Percentiles rank a stretch among this genome's conserved stretches.
These are phyloP conservation scores for Chromoteleia sp. DNA, from an alignment of 2,888 invertebrate species.

Conservation along the genomic window DNA sequence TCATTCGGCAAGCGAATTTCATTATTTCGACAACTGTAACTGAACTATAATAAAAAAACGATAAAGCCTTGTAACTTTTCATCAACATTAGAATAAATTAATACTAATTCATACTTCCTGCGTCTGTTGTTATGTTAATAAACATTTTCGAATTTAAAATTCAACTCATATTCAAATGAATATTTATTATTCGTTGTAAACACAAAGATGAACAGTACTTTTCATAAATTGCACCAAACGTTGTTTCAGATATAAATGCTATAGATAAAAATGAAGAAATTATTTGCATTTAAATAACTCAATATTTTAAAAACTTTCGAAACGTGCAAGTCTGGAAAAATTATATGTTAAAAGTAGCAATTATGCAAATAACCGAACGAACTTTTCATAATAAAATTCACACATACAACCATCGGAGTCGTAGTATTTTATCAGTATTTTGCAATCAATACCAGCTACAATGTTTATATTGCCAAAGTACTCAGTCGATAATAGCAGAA, in stretches of 20 bases:
- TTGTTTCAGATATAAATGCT: background rate
- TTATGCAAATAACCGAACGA: slow-evolving; percentile 12
- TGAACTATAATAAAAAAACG: slow-evolving; percentile 8
- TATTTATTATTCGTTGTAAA: slow-evolving; percentile 11
- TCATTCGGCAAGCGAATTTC: background rate
- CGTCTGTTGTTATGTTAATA: slow-evolving; percentile 8
- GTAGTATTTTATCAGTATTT: slow-evolving; percentile 26
- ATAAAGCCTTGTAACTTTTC: slow-evolving; percentile 17
- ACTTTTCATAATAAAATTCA: slow-evolving; percentile 35
- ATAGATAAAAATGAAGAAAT: slow-evolving; percentile 1
- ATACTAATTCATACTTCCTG: slow-evolving; percentile 5
- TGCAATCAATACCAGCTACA: slow-evolving; percentile 47
- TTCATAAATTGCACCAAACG: background rate
- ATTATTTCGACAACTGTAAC: slow-evolving; percentile 1
- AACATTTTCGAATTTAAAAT: slow-evolving; percentile 22
- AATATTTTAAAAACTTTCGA: slow-evolving; percentile 4
- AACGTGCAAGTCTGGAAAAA: slow-evolving; percentile 6
- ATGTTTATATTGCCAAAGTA: slow-evolving; percentile 42
- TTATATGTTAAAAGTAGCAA: slow-evolving; percentile 10
- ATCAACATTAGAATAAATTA: slow-evolving; percentile 38
- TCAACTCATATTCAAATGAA: slow-evolving; percentile 19
- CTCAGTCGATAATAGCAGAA: slow-evolving; percentile 43
- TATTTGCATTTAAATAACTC: slow-evolving; percentile 5
- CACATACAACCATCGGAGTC: slow-evolving; percentile 15
- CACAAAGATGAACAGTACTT: background rate